Percentiles rank a stretch among this genome's conserved stretches.
Conservation (phyloP, 2,888 invertebrate species). For the Drosophila barbarae region DNA sequence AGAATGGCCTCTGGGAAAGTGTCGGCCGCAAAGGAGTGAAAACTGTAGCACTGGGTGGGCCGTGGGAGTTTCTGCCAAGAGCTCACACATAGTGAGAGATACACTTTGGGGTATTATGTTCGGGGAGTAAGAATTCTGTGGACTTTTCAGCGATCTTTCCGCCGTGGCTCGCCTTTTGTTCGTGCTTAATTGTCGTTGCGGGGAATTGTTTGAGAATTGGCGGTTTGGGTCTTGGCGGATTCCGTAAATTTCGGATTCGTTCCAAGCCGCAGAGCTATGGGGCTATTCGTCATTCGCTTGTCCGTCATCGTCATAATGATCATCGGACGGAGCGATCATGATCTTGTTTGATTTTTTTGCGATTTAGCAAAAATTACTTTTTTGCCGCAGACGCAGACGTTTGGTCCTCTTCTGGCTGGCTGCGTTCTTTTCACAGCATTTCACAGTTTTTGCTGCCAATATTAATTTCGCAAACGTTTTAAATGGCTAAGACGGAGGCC, state of each 20-base stretch:
- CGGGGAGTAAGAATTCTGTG: constrained; percentile 34
- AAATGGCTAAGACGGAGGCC: constrained; percentile 66
- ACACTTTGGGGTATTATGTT: not conserved
- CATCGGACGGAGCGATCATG: constrained; percentile 43
- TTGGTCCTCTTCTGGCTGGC: constrained; percentile 1
- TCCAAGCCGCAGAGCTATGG: constrained; percentile 61
- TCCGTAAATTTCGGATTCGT: constrained; percentile 73
- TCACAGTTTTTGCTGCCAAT: constrained; percentile 67
- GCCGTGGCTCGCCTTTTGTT: constrained; percentile 44
- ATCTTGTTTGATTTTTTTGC: constrained; percentile 44
- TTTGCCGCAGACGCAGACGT: constrained; percentile 31
- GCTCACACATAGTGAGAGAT: constrained; percentile 6
- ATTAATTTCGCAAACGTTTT: constrained; percentile 75
- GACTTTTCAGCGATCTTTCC: constrained; percentile 20
- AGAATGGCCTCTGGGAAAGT: constrained; percentile 57
- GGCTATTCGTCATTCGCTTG: constrained; percentile 78
- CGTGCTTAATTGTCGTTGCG: constrained; percentile 78
- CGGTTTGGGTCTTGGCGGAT: constrained; percentile 60
- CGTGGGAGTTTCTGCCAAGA: constrained; percentile 62
- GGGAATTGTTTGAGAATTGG: constrained; percentile 65
- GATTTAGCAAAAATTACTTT: constrained; percentile 63
- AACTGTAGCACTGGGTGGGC: constrained; percentile 72
- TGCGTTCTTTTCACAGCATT: constrained; percentile 72
- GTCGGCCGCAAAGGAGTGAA: constrained; percentile 56
- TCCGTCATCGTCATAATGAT: constrained; percentile 61